These are phyloP conservation scores for Nephrotoma flavescens DNA, from an alignment of 2,888 invertebrate species.

Conservation along the genomic window DNA sequence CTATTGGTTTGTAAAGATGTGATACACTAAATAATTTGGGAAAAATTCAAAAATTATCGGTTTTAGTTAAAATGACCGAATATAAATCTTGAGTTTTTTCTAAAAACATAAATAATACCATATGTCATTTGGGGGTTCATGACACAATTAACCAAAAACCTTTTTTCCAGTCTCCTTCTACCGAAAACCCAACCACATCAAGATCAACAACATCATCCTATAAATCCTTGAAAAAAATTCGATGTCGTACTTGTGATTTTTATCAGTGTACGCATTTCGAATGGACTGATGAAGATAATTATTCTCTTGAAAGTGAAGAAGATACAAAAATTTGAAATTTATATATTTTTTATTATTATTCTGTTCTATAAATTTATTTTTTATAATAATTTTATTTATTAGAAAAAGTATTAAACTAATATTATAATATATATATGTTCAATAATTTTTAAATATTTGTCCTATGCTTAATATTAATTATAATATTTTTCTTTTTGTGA, in stretches of 20 bases:
- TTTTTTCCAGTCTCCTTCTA: background rate
- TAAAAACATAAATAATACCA: background rate
- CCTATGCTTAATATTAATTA: background rate
- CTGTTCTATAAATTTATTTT: background rate
- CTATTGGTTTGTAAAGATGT: background rate
- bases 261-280: background rate
- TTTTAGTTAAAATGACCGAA: background rate
- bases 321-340: background rate
- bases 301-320: constrained; percentile 5
- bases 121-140: background rate
- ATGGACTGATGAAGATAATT: background rate
- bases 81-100: background rate
- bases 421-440: background rate
- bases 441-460: background rate
- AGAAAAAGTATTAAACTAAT: background rate
- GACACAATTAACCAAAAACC: background rate
- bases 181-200: background rate
- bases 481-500: constrained; percentile 9
- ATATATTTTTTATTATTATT: background rate
- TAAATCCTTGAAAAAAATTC: background rate
- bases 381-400: background rate
- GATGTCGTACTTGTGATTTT: background rate
- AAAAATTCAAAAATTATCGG: background rate
- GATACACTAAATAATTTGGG: background rate
- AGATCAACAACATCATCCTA: background rate